phyloP scores from a whole-genome alignment of 2,113 vertebrate genomes.

The Diadophis punctatus region DNA sequence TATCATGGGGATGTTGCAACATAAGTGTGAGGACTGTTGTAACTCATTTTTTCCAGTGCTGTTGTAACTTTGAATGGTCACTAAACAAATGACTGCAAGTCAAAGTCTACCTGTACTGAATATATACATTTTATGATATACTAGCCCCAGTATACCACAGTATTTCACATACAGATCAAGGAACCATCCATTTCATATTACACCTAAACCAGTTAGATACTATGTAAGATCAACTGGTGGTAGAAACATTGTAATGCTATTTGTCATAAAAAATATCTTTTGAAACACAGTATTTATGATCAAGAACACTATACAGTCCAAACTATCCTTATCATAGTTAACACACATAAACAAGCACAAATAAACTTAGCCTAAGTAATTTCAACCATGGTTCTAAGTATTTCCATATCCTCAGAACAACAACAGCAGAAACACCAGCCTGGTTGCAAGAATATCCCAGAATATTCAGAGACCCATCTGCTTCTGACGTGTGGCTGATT shows the following conservation, averaged over 20 bases:
- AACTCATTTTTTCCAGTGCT: no score
- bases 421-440: background rate
- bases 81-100: no score
- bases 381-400: background rate
- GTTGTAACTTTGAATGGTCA: no score
- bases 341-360: background rate
- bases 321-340: background rate
- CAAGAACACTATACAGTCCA: background rate
- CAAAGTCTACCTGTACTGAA: background rate
- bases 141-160: background rate
- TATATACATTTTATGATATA: background rate
- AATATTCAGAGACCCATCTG: background rate
- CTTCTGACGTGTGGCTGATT: background rate
- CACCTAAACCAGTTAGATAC: background rate
- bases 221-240: background rate
- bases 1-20: no score
- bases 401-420: background rate
- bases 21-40: no score
- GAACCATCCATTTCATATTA: background rate
- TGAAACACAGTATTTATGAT: background rate
- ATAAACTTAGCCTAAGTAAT: background rate
- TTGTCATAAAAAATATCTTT: background rate
- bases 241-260: background rate
- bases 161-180: background rate
- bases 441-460: background rate